A percentile compares a stretch with the other conserved stretches of the same genome.
phyloP scores from a whole-genome alignment of 2,888 invertebrate genomes.

The Deroplatys truncata region DNA sequence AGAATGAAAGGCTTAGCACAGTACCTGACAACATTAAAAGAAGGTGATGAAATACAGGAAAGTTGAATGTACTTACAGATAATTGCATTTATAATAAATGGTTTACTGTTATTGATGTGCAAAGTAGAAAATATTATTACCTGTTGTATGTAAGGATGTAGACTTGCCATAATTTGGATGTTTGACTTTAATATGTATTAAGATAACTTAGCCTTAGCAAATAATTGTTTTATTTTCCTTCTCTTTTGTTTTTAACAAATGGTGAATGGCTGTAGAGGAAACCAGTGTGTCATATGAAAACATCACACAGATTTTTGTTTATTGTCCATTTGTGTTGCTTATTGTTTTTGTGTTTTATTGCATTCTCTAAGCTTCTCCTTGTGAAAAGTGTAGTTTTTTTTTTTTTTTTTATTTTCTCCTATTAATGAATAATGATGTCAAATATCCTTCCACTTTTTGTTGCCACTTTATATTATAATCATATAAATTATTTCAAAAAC shows the following conservation, averaged over 20 bases:
- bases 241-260: neutral
- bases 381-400: neutral
- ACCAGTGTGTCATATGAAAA: neutral
- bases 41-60: neutral
- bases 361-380: neutral
- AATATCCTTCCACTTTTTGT: too few relatives aligned
- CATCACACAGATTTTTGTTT: neutral
- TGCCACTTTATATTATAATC: too few relatives aligned
- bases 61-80: slow-evolving; percentile 28
- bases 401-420: too few relatives aligned
- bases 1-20: slow-evolving; percentile 15
- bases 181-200: neutral
- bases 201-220: neutral
- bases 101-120: neutral
- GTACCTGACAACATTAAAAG: slow-evolving; percentile 24
- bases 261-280: neutral
- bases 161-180: neutral
- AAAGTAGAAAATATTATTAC: neutral
- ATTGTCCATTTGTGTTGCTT: neutral
- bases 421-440: too few relatives aligned
- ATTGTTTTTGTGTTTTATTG: neutral
- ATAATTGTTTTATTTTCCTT: neutral
- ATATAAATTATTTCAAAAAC: too few relatives aligned
- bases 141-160: neutral
- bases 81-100: slow-evolving; percentile 25